These are phyloP conservation scores for Choristoneura fumiferana DNA, from an alignment of 1,140 invertebrate species.

Conservation along the genomic window DNA sequence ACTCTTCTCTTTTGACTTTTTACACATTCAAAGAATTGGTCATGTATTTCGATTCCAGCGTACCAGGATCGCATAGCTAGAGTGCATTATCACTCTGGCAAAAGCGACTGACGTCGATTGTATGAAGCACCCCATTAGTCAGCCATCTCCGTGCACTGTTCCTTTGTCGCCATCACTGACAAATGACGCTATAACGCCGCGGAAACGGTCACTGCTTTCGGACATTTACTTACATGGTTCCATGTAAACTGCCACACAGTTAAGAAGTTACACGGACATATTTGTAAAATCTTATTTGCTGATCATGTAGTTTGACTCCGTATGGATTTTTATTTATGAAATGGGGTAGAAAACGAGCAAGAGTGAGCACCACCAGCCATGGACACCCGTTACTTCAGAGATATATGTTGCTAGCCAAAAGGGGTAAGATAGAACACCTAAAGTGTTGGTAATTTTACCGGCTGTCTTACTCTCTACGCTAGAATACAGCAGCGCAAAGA, in stretches of 20 bases:
- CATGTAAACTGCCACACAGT: background rate
- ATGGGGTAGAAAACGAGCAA: background rate
- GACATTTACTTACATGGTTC: background rate
- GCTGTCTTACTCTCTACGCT: too few species aligned
- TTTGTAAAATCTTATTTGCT: background rate
- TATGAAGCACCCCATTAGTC: conserved; percentile 46
- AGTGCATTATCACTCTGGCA: conserved; percentile 32
- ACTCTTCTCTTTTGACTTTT: too few species aligned
- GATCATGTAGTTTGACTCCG: background rate
- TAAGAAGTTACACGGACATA: background rate
- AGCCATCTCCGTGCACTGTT: conserved; percentile 31
- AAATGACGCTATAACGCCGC: conserved; percentile 43
- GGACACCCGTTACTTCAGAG: background rate
- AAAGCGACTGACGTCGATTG: conserved; percentile 48
- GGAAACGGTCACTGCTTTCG: conserved; percentile 40
- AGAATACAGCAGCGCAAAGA: too few species aligned
- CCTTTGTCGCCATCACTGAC: conserved; percentile 46
- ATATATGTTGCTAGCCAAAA: too few species aligned
- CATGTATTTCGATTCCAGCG: background rate
- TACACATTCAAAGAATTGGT: too few species aligned
- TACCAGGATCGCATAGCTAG: background rate
- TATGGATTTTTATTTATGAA: background rate
- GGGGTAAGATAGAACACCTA: too few species aligned
- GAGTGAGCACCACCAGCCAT: background rate
- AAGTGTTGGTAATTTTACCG: too few species aligned